phyloP scores from a whole-genome alignment of 2,888 invertebrate genomes.

The Tyria jacobaeae region DNA sequence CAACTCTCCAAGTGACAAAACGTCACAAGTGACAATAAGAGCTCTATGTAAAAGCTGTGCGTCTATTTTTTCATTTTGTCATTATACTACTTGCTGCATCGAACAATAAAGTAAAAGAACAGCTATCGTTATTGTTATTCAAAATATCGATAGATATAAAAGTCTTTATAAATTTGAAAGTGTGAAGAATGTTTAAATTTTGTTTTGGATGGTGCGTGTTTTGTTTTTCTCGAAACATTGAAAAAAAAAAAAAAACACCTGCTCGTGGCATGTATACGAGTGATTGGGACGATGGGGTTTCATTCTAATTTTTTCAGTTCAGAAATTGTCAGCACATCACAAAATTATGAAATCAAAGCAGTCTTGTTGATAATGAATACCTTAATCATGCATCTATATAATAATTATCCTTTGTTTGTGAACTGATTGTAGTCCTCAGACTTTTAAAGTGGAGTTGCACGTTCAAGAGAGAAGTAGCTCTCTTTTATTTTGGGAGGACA shows the following conservation, averaged over 20 bases:
- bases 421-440: too few species aligned
- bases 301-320: too few species aligned
- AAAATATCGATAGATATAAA: slow-evolving; percentile 66
- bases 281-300: too few species aligned
- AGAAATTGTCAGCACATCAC: not conserved
- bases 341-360: too few species aligned
- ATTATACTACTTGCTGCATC: slow-evolving; percentile 38
- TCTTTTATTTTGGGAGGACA: too few species aligned
- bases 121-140: slow-evolving; percentile 65
- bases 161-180: slow-evolving; percentile 50
- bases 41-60: slow-evolving; percentile 29
- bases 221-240: not conserved
- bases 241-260: not conserved
- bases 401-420: too few species aligned
- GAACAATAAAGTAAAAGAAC: slow-evolving; percentile 62
- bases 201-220: slow-evolving; percentile 1
- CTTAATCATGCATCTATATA: too few species aligned
- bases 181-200: slow-evolving; percentile 48
- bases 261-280: not conserved
- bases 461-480: too few species aligned
- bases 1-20: slow-evolving; percentile 30
- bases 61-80: slow-evolving; percentile 36
- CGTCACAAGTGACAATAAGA: slow-evolving; percentile 23
- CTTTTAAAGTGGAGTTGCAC: too few species aligned
- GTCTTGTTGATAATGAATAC: too few species aligned